A percentile compares a stretch with the other conserved stretches of the same genome.
Conservation (phyloP, 2,888 invertebrate species). For the Drosophila siamana region DNA sequence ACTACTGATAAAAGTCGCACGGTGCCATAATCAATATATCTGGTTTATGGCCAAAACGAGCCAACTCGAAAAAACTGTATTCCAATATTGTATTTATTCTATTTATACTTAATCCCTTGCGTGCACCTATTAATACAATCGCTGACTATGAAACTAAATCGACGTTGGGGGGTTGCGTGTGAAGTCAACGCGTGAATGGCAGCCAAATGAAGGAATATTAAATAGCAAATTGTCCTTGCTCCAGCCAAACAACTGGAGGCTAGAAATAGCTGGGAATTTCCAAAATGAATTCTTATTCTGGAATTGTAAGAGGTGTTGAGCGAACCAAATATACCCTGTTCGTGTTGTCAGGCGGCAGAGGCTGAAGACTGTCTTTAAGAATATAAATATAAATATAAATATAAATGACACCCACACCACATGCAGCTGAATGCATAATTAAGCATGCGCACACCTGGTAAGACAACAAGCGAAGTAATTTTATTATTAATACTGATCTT, state of each 20-base stretch:
- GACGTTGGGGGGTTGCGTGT: conserved; percentile 35
- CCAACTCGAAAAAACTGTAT: background rate
- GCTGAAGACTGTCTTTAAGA: background rate
- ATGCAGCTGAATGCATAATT: background rate
- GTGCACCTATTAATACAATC: conserved; percentile 52
- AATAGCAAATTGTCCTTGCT: conserved; percentile 22
- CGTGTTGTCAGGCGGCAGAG: background rate
- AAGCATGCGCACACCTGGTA: background rate
- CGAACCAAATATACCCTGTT: conserved; percentile 2
- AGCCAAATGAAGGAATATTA: conserved; percentile 4
- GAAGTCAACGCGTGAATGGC: conserved; percentile 11
- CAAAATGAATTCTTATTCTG: conserved; percentile 20
- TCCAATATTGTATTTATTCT: conserved; percentile 43
- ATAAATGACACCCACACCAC: background rate
- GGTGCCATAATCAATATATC: background rate
- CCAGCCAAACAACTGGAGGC: background rate
- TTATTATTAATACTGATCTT: background rate
- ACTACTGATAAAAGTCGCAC: background rate
- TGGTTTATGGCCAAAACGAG: conserved; percentile 4
- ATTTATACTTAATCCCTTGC: conserved; percentile 42
- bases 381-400: background rate
- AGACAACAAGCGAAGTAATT: background rate
- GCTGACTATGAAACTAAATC: background rate
- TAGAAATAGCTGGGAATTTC: conserved; percentile 67
- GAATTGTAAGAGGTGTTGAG: background rate